Evolutionary conservation across 2,888 invertebrate genomes (phyloP).

Genomic region (Andrena dorsata): DNA sequence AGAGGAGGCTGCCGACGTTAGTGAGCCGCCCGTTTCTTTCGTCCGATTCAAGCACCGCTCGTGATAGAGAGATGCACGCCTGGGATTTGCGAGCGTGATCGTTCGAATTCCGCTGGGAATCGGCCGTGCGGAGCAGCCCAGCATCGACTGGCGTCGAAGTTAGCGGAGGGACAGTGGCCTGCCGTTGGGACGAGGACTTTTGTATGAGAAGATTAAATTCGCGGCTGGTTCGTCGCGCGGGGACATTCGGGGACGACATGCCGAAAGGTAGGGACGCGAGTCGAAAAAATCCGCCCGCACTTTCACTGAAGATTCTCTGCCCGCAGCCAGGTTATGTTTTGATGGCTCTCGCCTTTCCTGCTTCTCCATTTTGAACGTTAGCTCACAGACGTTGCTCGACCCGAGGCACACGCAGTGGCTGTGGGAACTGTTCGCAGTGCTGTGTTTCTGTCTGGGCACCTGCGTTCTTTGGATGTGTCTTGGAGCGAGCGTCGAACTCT

Average conservation of each 20-base stretch:
- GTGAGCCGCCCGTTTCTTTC: background rate
- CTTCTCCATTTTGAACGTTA: constrained; percentile 64
- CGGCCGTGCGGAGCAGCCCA: constrained; percentile 3
- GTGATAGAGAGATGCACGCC: background rate
- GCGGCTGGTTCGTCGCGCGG: background rate
- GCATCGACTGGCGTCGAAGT: constrained; percentile 21
- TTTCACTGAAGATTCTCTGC: constrained; percentile 54
- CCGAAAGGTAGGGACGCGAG: constrained; percentile 62
- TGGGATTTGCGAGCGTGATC: constrained; percentile 1
- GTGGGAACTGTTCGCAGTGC: background rate
- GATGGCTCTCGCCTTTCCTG: constrained; percentile 44
- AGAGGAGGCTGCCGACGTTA: background rate
- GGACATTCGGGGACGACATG: constrained; percentile 40
- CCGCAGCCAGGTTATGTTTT: constrained; percentile 73
- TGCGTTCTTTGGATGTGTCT: too few species aligned
- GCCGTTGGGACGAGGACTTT: constrained; percentile 23
- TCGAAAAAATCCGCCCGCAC: constrained; percentile 27
- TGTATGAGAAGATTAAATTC: constrained; percentile 56
- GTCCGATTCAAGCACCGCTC: background rate
- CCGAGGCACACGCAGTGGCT: background rate
- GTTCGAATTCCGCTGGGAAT: constrained; percentile 32
- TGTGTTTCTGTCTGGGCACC: background rate
- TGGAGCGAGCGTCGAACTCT: too few species aligned
- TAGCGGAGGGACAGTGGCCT: background rate
- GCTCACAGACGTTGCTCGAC: constrained; percentile 13